Percentiles rank a stretch among this genome's conserved stretches.
phyloP scores from a whole-genome alignment of 2,888 invertebrate genomes.

The Ctenicera cuprea region DNA sequence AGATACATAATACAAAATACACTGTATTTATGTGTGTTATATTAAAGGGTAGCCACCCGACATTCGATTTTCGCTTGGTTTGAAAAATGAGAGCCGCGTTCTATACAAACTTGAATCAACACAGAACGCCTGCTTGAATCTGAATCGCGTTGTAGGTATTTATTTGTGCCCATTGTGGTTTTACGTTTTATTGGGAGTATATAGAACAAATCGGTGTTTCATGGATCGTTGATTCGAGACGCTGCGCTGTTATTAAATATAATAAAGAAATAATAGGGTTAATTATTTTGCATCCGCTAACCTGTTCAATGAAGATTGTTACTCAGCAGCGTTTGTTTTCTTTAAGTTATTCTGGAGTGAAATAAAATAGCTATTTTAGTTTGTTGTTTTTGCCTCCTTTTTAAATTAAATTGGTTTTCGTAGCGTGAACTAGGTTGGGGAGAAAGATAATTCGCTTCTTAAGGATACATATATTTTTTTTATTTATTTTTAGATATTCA shows the following conservation, averaged over 20 bases:
- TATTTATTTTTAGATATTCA: too few species aligned
- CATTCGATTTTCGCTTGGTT: constrained; percentile 50
- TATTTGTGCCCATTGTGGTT: constrained; percentile 21
- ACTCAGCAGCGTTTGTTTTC: too few species aligned
- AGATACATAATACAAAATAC: constrained; percentile 45
- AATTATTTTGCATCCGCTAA: constrained; percentile 5
- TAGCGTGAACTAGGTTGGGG: too few species aligned
- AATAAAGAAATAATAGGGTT: constrained; percentile 1
- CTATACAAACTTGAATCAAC: constrained; percentile 43
- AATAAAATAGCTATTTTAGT: too few species aligned
- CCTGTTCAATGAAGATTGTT: too few species aligned
- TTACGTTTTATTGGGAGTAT: constrained; percentile 19
- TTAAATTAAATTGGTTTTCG: too few species aligned
- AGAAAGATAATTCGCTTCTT: too few species aligned
- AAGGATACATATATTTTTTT: too few species aligned
- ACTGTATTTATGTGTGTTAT: constrained; percentile 43
- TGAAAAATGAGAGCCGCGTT: constrained; percentile 50
- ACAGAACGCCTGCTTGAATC: constrained; percentile 44
- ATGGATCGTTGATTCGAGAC: constrained; percentile 6
- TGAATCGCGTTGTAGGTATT: constrained; percentile 35
- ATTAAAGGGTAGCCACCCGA: constrained; percentile 52
- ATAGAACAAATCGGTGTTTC: constrained; percentile 15
- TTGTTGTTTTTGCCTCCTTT: too few species aligned
- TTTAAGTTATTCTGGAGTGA: too few species aligned
- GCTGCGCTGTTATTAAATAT: not conserved